Conservation (phyloP, 2,888 invertebrate species). For the Marronus borbonicus region DNA sequence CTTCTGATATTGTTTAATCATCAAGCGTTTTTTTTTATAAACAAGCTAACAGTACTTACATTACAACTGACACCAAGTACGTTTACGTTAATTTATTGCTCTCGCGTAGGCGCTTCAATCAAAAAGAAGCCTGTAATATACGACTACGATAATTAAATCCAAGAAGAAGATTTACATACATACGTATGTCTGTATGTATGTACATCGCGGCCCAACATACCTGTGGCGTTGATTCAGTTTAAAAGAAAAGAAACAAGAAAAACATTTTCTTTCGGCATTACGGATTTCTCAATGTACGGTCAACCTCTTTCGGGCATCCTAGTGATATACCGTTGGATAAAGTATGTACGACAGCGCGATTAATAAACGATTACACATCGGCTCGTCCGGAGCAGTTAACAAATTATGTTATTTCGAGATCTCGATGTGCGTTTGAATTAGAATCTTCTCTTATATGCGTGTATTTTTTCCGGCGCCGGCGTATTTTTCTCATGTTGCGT, state of each 20-base stretch:
- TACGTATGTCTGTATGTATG: not conserved
- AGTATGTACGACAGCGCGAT: conserved; percentile 37
- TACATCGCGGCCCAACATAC: not conserved
- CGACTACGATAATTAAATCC: conserved; percentile 17
- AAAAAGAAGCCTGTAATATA: conserved; percentile 21
- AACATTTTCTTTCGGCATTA: conserved; percentile 24
- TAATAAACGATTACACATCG: conserved; percentile 43
- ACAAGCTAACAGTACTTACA: conserved; percentile 15
- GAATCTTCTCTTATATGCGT: not conserved
- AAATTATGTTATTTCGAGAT: conserved; percentile 34
- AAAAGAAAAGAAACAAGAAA: conserved; percentile 9
- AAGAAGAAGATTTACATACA: not conserved
- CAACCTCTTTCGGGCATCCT: not conserved
- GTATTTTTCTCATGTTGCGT: conserved; percentile 15
- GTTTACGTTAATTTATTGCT: conserved; percentile 10
- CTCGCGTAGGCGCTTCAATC: conserved; percentile 27
- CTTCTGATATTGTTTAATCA: conserved; percentile 9
- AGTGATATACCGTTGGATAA: conserved; percentile 37
- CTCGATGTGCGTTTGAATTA: conserved; percentile 23
- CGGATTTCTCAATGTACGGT: conserved; percentile 30
- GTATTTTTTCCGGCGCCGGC: conserved; percentile 26
- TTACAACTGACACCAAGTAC: conserved; percentile 10
- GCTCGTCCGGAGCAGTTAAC: conserved; percentile 19
- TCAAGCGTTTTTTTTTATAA: conserved; percentile 2
- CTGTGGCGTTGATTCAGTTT: not conserved